phyloP scores from a whole-genome alignment of 2,797 vertebrate species.

The Hoplostethus mediterraneus region DNA sequence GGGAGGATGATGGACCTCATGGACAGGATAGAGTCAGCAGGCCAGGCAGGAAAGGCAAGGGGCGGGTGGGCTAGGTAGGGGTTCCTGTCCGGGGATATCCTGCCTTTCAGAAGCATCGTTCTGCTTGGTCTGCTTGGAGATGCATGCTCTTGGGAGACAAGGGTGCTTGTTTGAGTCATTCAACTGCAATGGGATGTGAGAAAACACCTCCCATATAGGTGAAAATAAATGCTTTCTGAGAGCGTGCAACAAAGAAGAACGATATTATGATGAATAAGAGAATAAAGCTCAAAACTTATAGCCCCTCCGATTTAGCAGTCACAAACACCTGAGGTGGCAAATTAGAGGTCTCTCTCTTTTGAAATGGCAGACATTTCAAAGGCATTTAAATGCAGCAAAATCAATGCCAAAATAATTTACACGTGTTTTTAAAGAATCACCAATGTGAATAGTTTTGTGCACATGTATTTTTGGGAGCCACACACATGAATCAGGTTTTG shows the following conservation, averaged over 20 bases:
- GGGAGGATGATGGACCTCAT: constrained; percentile 52
- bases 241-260: constrained; percentile 2
- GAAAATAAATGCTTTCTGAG: background rate
- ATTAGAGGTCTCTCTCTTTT: constrained; percentile 36
- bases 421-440: no score
- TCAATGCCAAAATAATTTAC: no score
- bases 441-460: no score
- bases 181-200: background rate
- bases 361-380: constrained; percentile 69
- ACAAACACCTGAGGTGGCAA: constrained; percentile 53
- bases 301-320: background rate
- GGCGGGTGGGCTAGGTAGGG: constrained; percentile 38
- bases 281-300: constrained; percentile 7
- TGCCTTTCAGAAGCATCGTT: constrained; percentile 77
- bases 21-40: constrained; percentile 72
- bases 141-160: constrained; percentile 29
- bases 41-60: constrained; percentile 74
- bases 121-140: constrained; percentile 25
- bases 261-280: constrained; percentile 1
- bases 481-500: no score
- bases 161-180: background rate
- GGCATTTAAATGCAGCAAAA: constrained; percentile 2
- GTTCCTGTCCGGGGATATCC: constrained; percentile 86
- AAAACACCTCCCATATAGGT: constrained; percentile 1
- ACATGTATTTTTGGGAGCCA: no score